Evolutionary conservation across 2,113 vertebrate species (phyloP).

Genomic region (Cynoglossus semilaevis): DNA sequence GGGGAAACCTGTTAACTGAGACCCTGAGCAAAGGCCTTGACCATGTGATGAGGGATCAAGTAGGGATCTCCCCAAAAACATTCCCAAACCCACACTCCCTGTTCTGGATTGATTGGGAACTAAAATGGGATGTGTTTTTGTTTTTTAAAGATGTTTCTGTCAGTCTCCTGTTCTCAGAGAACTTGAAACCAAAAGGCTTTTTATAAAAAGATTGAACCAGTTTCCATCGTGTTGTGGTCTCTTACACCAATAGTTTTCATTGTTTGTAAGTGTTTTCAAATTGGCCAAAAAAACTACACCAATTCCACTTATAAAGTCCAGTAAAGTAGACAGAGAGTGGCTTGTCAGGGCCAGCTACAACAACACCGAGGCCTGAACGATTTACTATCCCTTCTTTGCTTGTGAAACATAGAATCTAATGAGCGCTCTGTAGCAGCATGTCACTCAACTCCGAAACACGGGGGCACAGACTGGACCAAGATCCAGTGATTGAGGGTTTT

Average conservation of each 20-base stretch:
- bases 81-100: constrained; percentile 34
- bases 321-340: constrained; percentile 72
- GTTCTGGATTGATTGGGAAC: constrained; percentile 57
- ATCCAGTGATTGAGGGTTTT: constrained; percentile 63
- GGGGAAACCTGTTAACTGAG: constrained; percentile 63
- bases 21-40: constrained; percentile 48
- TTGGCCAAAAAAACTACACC: constrained; percentile 66
- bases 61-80: constrained; percentile 43
- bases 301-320: constrained; percentile 68
- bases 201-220: constrained; percentile 44
- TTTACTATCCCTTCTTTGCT: constrained; percentile 76
- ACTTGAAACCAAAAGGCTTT: constrained; percentile 30
- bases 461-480: constrained; percentile 61
- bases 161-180: constrained; percentile 49
- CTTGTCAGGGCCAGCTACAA: constrained; percentile 76
- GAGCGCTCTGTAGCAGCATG: constrained; percentile 66
- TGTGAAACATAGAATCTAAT: constrained; percentile 80
- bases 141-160: constrained; percentile 60
- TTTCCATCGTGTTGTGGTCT: constrained; percentile 55
- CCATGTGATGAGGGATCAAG: constrained; percentile 56
- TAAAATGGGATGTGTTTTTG: constrained; percentile 60
- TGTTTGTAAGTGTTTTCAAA: constrained; percentile 60
- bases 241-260: constrained; percentile 58
- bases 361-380: constrained; percentile 69
- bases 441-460: constrained; percentile 61